A percentile compares a stretch with the other conserved stretches of the same genome.
Evolutionary conservation across 2,888 invertebrate genomes (phyloP).

Genomic region (Allacma fusca): DNA sequence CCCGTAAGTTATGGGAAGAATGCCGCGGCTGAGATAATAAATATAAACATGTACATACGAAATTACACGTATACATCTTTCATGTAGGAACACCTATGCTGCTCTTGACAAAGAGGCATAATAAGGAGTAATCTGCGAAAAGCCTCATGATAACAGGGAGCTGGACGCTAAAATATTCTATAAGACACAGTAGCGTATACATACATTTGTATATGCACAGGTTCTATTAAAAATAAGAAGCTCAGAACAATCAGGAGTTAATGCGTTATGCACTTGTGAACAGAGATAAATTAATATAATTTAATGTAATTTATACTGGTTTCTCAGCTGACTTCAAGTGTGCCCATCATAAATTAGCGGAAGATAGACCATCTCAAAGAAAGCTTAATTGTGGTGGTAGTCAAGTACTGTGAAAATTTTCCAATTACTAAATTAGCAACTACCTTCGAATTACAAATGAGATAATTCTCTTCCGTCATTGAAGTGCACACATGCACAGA

Average conservation of each 20-base stretch:
- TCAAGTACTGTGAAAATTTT: conserved; percentile 39
- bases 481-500: background rate
- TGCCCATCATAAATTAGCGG: conserved; percentile 35
- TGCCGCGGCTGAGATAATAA: too few species aligned
- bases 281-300: conserved; percentile 39
- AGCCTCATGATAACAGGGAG: too few species aligned
- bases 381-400: conserved; percentile 38
- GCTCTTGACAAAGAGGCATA: too few species aligned
- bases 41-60: too few species aligned
- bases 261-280: conserved; percentile 28
- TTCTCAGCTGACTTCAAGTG: conserved; percentile 18
- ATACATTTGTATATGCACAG: too few species aligned
- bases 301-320: conserved; percentile 38
- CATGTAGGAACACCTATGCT: too few species aligned
- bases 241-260: background rate
- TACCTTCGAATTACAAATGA: conserved; percentile 16
- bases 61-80: too few species aligned
- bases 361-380: conserved; percentile 37
- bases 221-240: background rate
- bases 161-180: too few species aligned
- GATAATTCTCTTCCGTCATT: conserved; percentile 13
- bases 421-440: conserved; percentile 37
- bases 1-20: too few species aligned
- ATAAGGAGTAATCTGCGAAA: too few species aligned
- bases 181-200: too few species aligned